Evolutionary conservation across 2,113 vertebrate species (phyloP).

Genomic region (Campylorhamphus procurvoides): DNA sequence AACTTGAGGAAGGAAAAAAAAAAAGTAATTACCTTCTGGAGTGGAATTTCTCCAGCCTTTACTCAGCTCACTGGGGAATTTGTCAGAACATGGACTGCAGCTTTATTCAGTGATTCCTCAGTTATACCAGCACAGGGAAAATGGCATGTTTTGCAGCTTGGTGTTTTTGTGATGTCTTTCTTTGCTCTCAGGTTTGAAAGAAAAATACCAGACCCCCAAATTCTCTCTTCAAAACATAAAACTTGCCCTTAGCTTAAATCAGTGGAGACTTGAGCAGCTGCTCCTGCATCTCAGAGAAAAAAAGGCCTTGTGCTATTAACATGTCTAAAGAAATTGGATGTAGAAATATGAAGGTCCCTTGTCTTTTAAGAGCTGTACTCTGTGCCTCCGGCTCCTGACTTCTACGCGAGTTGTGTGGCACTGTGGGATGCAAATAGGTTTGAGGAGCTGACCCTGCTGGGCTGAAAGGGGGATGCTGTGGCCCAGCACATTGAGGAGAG

Average conservation of each 20-base stretch:
- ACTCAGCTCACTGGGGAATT: constrained; percentile 12
- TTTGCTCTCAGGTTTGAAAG: neutral
- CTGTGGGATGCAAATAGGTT: neutral
- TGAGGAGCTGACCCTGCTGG: neutral
- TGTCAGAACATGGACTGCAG: neutral
- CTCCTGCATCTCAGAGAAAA: neutral
- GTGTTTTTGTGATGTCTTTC: constrained; percentile 52
- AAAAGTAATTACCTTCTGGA: constrained; percentile 36
- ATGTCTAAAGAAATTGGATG: constrained; percentile 35
- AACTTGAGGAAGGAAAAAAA: neutral
- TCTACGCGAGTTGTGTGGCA: fast-evolving
- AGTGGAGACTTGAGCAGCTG: constrained; percentile 19
- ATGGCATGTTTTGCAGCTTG: constrained; percentile 44
- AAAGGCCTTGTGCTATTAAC: constrained; percentile 15
- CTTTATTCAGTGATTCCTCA: constrained; percentile 35
- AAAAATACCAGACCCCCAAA: neutral
- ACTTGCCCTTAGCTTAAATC: constrained; percentile 42
- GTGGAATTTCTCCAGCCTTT: constrained; percentile 42
- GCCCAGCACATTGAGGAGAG: neutral
- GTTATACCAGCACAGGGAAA: constrained; percentile 35
- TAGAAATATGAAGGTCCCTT: neutral
- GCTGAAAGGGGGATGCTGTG: neutral
- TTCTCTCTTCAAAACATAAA: neutral
- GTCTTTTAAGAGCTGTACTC: neutral
- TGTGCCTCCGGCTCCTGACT: neutral